Percentiles rank a stretch among this genome's conserved stretches.
These are phyloP conservation scores for Pachypeltis micranthus DNA, from an alignment of 1,140 invertebrate species.

Conservation along the genomic window DNA sequence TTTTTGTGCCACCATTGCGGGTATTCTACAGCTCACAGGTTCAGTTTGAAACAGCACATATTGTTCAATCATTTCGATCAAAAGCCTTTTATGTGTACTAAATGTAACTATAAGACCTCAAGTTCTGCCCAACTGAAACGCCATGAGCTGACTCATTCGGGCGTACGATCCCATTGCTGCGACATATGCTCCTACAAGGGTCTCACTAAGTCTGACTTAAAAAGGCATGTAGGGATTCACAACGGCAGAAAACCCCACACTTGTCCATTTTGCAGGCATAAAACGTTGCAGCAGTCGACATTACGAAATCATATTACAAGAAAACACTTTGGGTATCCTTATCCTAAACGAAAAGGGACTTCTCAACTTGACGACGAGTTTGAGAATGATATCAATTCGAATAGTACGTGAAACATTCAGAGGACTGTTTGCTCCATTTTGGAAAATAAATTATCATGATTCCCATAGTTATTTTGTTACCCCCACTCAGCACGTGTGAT, in stretches of 20 bases:
- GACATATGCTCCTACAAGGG: neutral
- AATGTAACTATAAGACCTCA: neutral
- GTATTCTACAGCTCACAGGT: neutral
- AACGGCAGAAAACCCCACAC: neutral
- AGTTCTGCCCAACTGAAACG: neutral
- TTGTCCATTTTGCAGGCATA: neutral
- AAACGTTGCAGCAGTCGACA: too few relatives aligned
- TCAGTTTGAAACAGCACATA: neutral
- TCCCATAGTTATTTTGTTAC: too few relatives aligned
- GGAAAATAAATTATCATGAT: too few relatives aligned
- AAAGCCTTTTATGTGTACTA: neutral
- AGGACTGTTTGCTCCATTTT: too few relatives aligned
- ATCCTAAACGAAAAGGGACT: too few relatives aligned
- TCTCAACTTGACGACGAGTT: too few relatives aligned
- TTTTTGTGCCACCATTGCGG: slow-evolving; percentile 47
- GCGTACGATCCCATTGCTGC: neutral
- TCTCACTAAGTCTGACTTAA: neutral
- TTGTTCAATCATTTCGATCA: neutral
- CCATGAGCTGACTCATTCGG: neutral
- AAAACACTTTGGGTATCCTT: too few relatives aligned
- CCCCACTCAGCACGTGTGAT: too few relatives aligned
- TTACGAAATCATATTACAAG: too few relatives aligned
- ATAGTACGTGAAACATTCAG: too few relatives aligned
- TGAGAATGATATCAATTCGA: too few relatives aligned
- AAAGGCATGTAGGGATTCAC: neutral